Percentiles rank a stretch among this genome's conserved stretches.
Conservation (phyloP, 2,797 vertebrate species). For the Spinus pinus region DNA sequence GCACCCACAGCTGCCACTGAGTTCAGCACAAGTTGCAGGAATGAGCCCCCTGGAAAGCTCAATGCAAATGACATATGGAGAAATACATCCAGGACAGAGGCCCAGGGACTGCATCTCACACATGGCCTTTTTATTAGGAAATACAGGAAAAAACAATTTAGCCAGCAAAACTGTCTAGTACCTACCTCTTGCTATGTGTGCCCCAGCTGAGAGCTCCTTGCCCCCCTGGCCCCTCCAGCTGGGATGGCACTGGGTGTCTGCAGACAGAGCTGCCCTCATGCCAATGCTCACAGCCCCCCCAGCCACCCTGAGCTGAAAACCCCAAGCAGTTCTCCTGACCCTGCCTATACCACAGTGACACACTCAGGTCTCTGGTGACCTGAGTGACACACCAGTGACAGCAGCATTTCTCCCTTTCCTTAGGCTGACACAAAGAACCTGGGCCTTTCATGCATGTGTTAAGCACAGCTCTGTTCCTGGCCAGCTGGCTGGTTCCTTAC, state of each 20-base stretch:
- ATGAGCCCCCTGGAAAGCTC: not conserved
- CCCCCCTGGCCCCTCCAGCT: not conserved
- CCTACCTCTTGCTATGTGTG: not conserved
- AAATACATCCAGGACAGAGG: slow-evolving; percentile 13
- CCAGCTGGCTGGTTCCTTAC: not conserved
- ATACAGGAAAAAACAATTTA: not conserved
- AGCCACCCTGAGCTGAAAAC: not conserved
- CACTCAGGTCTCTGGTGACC: not conserved
- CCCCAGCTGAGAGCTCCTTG: not conserved
- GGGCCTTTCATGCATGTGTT: not conserved
- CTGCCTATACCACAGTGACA: not conserved
- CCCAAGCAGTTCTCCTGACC: not conserved
- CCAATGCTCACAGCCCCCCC: not conserved
- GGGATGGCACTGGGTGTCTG: not conserved
- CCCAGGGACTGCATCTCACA: not conserved
- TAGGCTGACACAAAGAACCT: not conserved
- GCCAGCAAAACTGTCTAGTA: not conserved
- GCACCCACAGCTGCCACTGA: slow-evolving; percentile 24
- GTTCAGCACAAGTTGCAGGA: slow-evolving; percentile 24
- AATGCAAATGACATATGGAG: not conserved
- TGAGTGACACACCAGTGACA: not conserved
- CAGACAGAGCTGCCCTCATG: not conserved
- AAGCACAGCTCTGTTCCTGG: not conserved
- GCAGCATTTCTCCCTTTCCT: not conserved
- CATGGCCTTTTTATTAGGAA: not conserved